phyloP scores from a whole-genome alignment of 2,113 vertebrate genomes.

The Xenus cinereus region DNA sequence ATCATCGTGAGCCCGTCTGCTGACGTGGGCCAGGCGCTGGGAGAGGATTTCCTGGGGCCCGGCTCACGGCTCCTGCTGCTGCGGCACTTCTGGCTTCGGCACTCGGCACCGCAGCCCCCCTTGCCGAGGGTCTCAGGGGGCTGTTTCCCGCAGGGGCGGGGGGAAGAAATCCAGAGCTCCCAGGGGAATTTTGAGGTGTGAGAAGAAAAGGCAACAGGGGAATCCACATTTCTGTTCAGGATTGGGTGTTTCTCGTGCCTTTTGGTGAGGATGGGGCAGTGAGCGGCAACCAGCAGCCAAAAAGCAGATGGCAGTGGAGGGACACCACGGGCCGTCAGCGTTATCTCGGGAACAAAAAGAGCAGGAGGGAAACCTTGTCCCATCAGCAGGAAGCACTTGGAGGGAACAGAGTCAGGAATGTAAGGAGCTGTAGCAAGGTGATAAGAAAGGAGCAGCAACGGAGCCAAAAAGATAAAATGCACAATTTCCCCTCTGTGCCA shows the following conservation, averaged over 20 bases:
- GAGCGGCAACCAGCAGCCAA: not conserved
- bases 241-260: rapidly evolving
- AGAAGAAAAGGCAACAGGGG: not conserved
- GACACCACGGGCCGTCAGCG: not conserved
- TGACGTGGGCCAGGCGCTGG: not conserved
- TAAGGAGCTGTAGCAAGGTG: not conserved
- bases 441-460: not conserved
- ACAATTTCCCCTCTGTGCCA: not conserved
- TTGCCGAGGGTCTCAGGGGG: not conserved
- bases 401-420: not conserved
- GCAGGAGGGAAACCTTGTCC: not conserved
- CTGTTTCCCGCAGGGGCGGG: rapidly evolving
- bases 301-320: not conserved
- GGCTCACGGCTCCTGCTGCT: not conserved
- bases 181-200: not conserved
- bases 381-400: not conserved
- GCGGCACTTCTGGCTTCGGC: not conserved
- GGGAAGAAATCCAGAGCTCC: not conserved
- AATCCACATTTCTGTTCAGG: not conserved
- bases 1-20: not conserved
- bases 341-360: not conserved
- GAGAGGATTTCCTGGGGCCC: not conserved
- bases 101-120: not conserved
- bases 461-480: not conserved
- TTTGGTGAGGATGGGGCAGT: not conserved